A percentile compares a stretch with the other conserved stretches of the same genome.
phyloP scores from a whole-genome alignment of 2,113 vertebrate species.

The Myrmecobius fasciatus region DNA sequence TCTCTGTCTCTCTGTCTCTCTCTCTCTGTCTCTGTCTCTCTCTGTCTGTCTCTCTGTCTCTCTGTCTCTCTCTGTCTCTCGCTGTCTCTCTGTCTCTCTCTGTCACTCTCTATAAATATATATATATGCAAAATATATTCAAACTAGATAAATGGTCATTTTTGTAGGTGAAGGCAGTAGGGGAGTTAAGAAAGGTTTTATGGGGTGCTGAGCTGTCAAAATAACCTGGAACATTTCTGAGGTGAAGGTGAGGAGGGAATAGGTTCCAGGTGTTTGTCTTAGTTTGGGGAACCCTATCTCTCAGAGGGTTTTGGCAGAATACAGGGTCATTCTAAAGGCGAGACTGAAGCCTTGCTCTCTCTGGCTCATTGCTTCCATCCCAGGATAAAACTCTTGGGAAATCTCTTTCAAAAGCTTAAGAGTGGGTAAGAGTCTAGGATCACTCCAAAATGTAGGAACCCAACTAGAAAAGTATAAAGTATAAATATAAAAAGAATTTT shows the following conservation, averaged over 20 bases:
- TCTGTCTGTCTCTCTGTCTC: too few relatives aligned
- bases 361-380: not conserved
- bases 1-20: too few relatives aligned
- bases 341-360: not conserved
- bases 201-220: not conserved
- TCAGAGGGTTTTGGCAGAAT: too few relatives aligned
- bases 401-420: not conserved
- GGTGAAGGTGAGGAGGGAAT: too few relatives aligned
- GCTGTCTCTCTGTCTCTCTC: too few relatives aligned
- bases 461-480: not conserved
- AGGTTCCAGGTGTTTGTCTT: too few relatives aligned
- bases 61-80: too few relatives aligned
- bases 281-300: too few relatives aligned
- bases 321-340: too few relatives aligned
- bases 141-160: not conserved
- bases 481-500: not conserved
- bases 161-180: not conserved
- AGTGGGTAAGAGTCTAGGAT: not conserved
- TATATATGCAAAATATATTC: not conserved
- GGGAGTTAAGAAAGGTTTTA: not conserved
- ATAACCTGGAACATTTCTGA: too few relatives aligned
- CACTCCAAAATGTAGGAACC: not conserved
- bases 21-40: too few relatives aligned
- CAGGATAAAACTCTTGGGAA: not conserved
- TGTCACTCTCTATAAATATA: not conserved